Evolutionary conservation across 2,113 vertebrate species (phyloP).

Genomic region (Hyperoodon ampullatus): DNA sequence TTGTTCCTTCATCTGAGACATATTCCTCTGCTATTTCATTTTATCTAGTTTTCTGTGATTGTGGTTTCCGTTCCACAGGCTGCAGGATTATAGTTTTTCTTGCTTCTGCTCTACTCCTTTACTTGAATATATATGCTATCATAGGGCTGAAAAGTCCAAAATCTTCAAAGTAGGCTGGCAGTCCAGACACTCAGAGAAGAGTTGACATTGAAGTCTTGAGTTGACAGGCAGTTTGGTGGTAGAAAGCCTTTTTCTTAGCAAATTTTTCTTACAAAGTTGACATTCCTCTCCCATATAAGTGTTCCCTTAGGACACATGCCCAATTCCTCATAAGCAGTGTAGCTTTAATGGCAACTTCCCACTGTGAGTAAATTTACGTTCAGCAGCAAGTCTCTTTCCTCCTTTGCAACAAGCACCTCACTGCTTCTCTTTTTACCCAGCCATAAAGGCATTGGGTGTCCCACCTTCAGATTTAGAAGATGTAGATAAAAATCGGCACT

Average conservation of each 20-base stretch:
- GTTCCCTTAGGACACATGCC: neutral
- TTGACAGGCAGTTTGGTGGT: neutral
- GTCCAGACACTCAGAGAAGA: neutral
- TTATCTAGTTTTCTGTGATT: neutral
- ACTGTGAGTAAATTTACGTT: neutral
- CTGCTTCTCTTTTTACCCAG: neutral
- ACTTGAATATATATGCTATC: neutral
- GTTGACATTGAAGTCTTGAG: neutral
- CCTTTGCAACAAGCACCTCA: neutral
- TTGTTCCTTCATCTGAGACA: neutral
- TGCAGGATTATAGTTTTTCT: neutral
- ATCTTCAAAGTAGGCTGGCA: neutral
- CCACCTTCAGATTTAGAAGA: neutral
- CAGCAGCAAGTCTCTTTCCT: neutral
- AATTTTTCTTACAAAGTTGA: neutral
- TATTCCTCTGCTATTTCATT: neutral
- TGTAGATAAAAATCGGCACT: neutral
- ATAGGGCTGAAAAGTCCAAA: neutral
- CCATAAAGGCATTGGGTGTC: fast-evolving
- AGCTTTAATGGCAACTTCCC: neutral
- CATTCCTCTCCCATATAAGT: neutral
- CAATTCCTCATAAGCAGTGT: neutral
- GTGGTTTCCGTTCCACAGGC: neutral
- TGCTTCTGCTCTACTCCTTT: neutral
- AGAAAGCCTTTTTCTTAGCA: neutral